Base-by-base conservation (phyloP, 2,888 invertebrate genomes). In the Pardosa pseudoannulata region DNA sequence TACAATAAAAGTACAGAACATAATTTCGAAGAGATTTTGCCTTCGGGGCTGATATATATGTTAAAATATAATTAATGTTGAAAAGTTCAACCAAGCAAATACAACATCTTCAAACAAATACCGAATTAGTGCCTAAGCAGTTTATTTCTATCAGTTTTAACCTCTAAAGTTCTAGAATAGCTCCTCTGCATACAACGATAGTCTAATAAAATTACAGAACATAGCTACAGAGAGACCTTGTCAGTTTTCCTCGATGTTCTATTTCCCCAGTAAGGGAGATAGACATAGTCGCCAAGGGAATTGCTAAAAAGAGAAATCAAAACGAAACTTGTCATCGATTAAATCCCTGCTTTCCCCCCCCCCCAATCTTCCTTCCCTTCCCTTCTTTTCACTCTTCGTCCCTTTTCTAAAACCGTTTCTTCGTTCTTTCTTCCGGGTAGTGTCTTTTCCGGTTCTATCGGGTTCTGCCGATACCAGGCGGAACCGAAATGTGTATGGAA, bases 301-400 rank as follows among this genome's bases (percentile, higher is more conserved):
- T 74, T 50, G 68, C 50, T 70, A 74, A 67, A 81, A 81, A 81
- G 70, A 81, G 81, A 81, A 81, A 81, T 81, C 75, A 75, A 81
- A 81, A 75, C 81, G 75, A 81, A 62, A 70, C 70, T 81, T 81
- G 81, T 70, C 81, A 81, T 81, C 81, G 81, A 81, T 81, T 81
- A 81, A 62, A 81, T 70, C 68, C 75, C 67, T 31, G 23, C 19
- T 41, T 29, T 29, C 23, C 62, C 39, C 68, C 36, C 29, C 23
- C 62, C 39, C 68, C 36, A 27, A 39, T 23, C 32, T 79, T 29
- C 23, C 68, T 41, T 68, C 39, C 29, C 68, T 36, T 68, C 16
- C 46, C 31, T 36, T 73, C 79, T 65, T 56, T 79, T 72, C 79
- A 36, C 64, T 50, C 73, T 73, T 80, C 73, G 32, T 73, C 32